A percentile compares a stretch with the other conserved stretches of the same genome.
Evolutionary conservation across 2,888 invertebrate genomes (phyloP).

Genomic region (Himalopsyche tibetana): DNA sequence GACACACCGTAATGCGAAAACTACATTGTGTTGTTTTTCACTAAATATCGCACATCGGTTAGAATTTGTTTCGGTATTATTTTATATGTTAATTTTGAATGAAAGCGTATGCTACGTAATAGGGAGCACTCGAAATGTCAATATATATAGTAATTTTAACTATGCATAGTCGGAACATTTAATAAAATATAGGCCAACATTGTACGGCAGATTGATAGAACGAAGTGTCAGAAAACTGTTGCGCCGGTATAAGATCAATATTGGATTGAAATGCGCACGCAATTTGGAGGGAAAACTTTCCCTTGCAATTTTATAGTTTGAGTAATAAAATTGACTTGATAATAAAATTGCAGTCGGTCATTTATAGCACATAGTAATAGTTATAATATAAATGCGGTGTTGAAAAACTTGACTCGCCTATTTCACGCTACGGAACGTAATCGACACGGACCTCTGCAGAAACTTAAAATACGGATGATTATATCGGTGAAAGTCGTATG

Average conservation of each 20-base stretch:
- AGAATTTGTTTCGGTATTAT: neutral
- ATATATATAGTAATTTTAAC: neutral
- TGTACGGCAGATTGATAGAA: conserved; percentile 4
- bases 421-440: neutral
- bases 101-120: neutral
- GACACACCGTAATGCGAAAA: neutral
- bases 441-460: no score
- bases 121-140: neutral
- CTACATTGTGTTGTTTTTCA: conserved; percentile 10
- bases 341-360: neutral
- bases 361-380: neutral
- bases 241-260: conserved; percentile 33
- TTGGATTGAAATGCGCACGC: conserved; percentile 37
- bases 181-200: conserved; percentile 11
- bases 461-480: no score
- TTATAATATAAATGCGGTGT: neutral
- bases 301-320: conserved; percentile 16
- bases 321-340: conserved; percentile 15
- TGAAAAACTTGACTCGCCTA: neutral
- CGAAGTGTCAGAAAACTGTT: conserved; percentile 40
- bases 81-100: neutral
- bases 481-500: no score
- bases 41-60: neutral
- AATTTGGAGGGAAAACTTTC: conserved; percentile 38
- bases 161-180: neutral